Conservation (phyloP, 1,140 invertebrate genomes). For the Eueides isabella region DNA sequence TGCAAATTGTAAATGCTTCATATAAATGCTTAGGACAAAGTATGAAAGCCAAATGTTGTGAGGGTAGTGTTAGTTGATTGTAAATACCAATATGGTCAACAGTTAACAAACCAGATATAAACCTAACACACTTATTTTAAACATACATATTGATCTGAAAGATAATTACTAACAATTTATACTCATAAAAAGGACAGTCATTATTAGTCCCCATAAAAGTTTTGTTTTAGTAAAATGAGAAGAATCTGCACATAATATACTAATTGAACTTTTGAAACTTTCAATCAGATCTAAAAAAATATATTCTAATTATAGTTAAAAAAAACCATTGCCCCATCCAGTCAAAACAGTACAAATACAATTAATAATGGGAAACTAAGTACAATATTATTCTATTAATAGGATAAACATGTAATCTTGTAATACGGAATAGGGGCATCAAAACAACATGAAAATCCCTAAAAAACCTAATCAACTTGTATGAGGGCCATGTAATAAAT, state of each 20-base stretch:
- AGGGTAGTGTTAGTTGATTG: conserved; percentile 16
- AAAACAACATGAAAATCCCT: conserved; percentile 14
- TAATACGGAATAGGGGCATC: conserved; percentile 21
- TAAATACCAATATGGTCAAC: conserved; percentile 50
- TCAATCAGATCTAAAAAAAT: conserved; percentile 74
- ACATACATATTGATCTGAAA: conserved; percentile 66
- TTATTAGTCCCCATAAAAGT: conserved; percentile 15
- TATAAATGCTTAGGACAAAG: conserved; percentile 31
- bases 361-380: conserved; percentile 29
- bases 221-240: conserved; percentile 31
- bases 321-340: conserved; percentile 39
- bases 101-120: conserved; percentile 46
- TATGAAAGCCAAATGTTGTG: neutral
- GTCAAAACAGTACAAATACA: conserved; percentile 38
- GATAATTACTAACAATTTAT: conserved; percentile 62
- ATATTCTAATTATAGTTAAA: conserved; percentile 51
- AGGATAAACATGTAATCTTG: conserved; percentile 18
- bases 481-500: conserved; percentile 19
- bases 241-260: conserved; percentile 22
- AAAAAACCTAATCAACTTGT: conserved; percentile 9
- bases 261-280: conserved; percentile 55
- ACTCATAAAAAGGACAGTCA: conserved; percentile 24
- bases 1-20: conserved; percentile 34
- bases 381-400: conserved; percentile 36
- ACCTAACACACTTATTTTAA: conserved; percentile 49